Conservation (phyloP, 2,113 vertebrate species). For the Taurulus bubalis region DNA sequence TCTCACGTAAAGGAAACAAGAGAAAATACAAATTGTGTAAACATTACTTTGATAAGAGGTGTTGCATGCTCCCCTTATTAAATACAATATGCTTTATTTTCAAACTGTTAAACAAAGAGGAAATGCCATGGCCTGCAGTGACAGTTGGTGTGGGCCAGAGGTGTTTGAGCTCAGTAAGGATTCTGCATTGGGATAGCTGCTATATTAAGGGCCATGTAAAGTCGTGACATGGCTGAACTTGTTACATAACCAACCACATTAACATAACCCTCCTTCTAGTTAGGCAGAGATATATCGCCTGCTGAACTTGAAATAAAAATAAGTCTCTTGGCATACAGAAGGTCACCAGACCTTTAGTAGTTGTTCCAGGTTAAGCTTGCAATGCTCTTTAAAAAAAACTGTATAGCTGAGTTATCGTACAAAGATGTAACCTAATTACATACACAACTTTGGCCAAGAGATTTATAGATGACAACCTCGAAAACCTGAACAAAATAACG, state of each 20-base stretch:
- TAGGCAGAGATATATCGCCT: slow-evolving; percentile 38
- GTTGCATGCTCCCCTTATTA: neutral
- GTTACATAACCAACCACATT: slow-evolving; percentile 58
- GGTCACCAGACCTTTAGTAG: neutral
- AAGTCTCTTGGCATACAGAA: slow-evolving; percentile 38
- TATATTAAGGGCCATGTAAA: slow-evolving; percentile 52
- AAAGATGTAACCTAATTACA: neutral
- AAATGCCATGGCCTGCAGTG: neutral
- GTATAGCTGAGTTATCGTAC: neutral
- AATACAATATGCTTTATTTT: neutral
- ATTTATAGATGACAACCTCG: neutral
- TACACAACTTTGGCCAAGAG: neutral
- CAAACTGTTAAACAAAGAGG: neutral
- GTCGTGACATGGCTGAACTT: slow-evolving; percentile 54
- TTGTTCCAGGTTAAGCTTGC: neutral
- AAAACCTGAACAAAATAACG: neutral
- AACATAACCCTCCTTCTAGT: slow-evolving; percentile 33
- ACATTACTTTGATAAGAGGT: neutral
- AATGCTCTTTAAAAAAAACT: neutral
- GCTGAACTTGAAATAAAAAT: slow-evolving; percentile 37
- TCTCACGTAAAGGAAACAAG: neutral
- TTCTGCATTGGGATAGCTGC: slow-evolving; percentile 29
- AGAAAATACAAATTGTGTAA: neutral
- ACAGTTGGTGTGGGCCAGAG: slow-evolving; percentile 8
- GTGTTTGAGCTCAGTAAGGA: slow-evolving; percentile 31